These are phyloP conservation scores for Porites rus DNA, from an alignment of 92 coral and sea anemone species.

Conservation along the genomic window DNA sequence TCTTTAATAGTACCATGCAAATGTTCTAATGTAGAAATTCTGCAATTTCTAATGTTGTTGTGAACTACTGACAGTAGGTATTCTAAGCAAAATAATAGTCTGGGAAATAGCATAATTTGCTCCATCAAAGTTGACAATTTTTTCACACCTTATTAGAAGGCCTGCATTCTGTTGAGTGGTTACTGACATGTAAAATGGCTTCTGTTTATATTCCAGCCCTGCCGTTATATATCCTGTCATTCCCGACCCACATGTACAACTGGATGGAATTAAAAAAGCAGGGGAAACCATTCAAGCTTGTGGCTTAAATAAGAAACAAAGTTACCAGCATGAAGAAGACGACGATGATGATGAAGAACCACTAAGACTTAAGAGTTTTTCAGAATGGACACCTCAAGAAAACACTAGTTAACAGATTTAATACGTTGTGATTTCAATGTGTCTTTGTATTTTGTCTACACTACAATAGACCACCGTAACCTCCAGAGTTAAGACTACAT, in stretches of 20 bases:
- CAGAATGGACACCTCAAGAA: conserved; percentile 67
- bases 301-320: conserved; percentile 24
- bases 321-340: neutral
- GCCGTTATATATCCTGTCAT: conserved; percentile 49
- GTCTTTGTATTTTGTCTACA: neutral
- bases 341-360: conserved; percentile 60
- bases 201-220: conserved; percentile 14
- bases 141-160: no score
- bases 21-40: no score
- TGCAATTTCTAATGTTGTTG: no score
- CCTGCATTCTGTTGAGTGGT: no score
- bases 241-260: conserved; percentile 57
- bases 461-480: no score
- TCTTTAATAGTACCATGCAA: no score
- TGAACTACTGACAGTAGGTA: no score
- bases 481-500: no score
- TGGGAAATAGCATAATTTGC: no score
- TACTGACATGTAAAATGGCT: no score
- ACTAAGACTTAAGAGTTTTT: conserved; percentile 67
- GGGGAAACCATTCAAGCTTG: conserved; percentile 52
- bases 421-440: conserved; percentile 1
- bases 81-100: no score
- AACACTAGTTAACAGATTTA: conserved; percentile 25
- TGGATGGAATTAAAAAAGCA: conserved; percentile 56
- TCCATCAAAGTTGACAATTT: no score